Base-by-base conservation (phyloP, 2,797 vertebrate species). In the Pipistrellus kuhlii region DNA sequence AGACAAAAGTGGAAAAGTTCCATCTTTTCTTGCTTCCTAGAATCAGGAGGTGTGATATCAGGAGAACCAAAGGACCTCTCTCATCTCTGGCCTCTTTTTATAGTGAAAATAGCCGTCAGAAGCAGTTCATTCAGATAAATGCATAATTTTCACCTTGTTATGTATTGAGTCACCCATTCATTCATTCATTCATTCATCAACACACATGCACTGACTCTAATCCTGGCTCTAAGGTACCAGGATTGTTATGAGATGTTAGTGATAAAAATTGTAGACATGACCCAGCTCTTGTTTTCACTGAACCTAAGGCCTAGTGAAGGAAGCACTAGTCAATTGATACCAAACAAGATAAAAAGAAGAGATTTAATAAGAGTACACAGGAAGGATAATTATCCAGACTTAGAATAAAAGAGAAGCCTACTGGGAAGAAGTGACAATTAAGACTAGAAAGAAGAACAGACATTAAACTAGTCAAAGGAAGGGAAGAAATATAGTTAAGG, bases 391-490 rank as follows among this genome's bases (percentile, higher is more conserved):
- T 85, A 20, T 46, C 30, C 55, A 66, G 44, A 51, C 18, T n/a
- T 66, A n/a, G 27, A 82, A 35, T 75, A 41, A 85, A 93, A 73
- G 55, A 27, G 25, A 72, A 92, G 18, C 25, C 38, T 69, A 92
- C 35, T 78, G 59, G 46, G 55, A 91, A 57, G 77, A 90, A 86
- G 12, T 38, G n/a, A 77, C 38, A 53, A 86, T 44, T 41, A 57
- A 93, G 64, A 69, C 13, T 69, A 55, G 57, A 84, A 73, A 55
- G 25, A 93, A 90, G 53, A 90, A 44, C 5, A 18, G 35, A 23
- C 35, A 73, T 71, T 80, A 53, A 73, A 51, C 6, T 30, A 38
- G n/a, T 32, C 18, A 91, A 69, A 64, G 15, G 25, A 32, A 82
- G 12, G 48, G 59, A 92, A 82, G n/a, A 85, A 53, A 12, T 81